Evolutionary conservation across 1,140 invertebrate species (phyloP).

Genomic region (Neotoxoptera formosana): DNA sequence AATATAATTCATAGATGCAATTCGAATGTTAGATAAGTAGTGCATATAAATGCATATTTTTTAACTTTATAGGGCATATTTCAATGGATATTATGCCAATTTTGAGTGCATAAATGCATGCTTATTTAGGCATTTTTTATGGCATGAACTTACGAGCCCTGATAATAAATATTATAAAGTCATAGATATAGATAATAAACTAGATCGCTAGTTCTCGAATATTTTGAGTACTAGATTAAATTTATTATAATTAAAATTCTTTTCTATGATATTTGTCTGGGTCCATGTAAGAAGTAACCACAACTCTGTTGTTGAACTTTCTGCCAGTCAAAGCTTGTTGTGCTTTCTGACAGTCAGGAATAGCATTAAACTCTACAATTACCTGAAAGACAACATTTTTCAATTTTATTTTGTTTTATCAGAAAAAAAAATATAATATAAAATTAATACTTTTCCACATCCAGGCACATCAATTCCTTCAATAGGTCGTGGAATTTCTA

Average conservation of each 20-base stretch:
- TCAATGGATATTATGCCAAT: too few relatives aligned
- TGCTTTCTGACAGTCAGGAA: slow-evolving; percentile 97
- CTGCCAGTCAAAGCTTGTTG: slow-evolving; percentile 97
- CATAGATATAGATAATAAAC: too few relatives aligned
- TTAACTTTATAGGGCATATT: too few relatives aligned
- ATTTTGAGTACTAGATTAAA: background rate
- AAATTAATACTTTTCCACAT: slow-evolving; percentile 86
- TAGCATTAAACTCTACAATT: slow-evolving; percentile 97
- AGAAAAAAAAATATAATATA: background rate
- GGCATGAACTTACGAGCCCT: too few relatives aligned
- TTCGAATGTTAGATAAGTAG: too few relatives aligned
- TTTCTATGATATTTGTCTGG: slow-evolving; percentile 98
- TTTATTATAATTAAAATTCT: slow-evolving; percentile 80
- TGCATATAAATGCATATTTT: too few relatives aligned
- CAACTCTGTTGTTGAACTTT: slow-evolving; percentile 98
- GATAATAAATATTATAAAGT: too few relatives aligned
- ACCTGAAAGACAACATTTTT: slow-evolving; percentile 72
- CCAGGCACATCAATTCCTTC: slow-evolving; percentile 97
- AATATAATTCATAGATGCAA: too few relatives aligned
- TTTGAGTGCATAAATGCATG: too few relatives aligned
- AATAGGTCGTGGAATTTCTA: slow-evolving; percentile 98
- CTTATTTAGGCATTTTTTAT: too few relatives aligned
- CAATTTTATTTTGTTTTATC: background rate
- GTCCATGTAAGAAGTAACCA: slow-evolving; percentile 99
- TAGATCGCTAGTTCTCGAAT: background rate